Percentiles rank a stretch among this genome's conserved stretches.
Evolutionary conservation across 1,140 invertebrate species (phyloP).

Genomic region (Lerema accius): DNA sequence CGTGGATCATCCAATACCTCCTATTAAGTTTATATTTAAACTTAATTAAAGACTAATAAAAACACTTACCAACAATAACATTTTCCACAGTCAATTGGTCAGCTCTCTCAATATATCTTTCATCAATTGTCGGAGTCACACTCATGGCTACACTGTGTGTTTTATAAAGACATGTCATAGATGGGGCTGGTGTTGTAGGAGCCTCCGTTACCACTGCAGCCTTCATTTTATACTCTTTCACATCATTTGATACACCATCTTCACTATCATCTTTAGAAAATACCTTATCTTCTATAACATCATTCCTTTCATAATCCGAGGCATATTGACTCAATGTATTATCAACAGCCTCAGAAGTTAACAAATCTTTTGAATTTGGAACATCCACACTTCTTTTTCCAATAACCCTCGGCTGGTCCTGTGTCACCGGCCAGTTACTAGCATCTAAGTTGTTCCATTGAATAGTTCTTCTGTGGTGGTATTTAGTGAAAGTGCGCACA

Average conservation of each 20-base stretch:
- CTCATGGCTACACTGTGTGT: conserved; percentile 62
- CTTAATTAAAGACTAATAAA: conserved; percentile 12
- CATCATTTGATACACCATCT: conserved; percentile 47
- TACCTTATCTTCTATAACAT: conserved; percentile 46
- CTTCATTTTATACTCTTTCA: conserved; percentile 58
- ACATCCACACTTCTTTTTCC: conserved; percentile 57
- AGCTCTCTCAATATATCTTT: conserved; percentile 49
- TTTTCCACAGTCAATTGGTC: conserved; percentile 66
- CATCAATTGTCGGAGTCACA: conserved; percentile 65
- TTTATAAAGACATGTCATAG: conserved; percentile 68
- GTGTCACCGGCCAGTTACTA: conserved; percentile 58
- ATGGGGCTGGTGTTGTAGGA: conserved; percentile 47
- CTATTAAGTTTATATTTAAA: no score
- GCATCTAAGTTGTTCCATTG: conserved; percentile 64
- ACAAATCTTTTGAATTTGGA: conserved; percentile 53
- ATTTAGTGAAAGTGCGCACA: conserved; percentile 76
- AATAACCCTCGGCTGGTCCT: conserved; percentile 56
- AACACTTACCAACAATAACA: conserved; percentile 62
- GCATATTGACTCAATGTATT: conserved; percentile 48
- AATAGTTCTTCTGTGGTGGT: conserved; percentile 72
- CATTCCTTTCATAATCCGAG: conserved; percentile 46
- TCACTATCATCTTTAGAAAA: conserved; percentile 42
- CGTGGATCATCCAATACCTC: no score
- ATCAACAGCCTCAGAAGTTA: conserved; percentile 37
- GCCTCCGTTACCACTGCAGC: conserved; percentile 44